Evolutionary conservation across 1,140 invertebrate species (phyloP).

Genomic region (Calycopis cecrops): DNA sequence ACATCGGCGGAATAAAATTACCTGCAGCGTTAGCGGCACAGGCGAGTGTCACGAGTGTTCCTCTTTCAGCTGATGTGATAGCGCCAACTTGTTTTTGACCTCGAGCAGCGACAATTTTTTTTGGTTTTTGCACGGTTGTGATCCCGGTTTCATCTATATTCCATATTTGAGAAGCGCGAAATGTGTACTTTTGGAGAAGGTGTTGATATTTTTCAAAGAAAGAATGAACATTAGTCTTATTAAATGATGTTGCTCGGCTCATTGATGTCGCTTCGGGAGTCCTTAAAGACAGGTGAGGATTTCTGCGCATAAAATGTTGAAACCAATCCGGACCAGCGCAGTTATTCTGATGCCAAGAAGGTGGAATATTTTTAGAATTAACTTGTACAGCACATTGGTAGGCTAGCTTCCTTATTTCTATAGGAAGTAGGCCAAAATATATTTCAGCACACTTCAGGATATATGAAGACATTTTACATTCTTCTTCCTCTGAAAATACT

Average conservation of each 20-base stretch:
- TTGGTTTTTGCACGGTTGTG: slow-evolving; percentile 2
- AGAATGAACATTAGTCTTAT: too few species aligned
- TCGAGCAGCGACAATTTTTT: slow-evolving; percentile 8
- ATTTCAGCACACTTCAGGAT: slow-evolving; percentile 10
- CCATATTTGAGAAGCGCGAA: slow-evolving; percentile 32
- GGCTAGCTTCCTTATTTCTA: slow-evolving; percentile 3
- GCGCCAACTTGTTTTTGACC: slow-evolving; percentile 10
- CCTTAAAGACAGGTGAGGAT: too few species aligned
- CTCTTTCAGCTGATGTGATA: slow-evolving; percentile 33
- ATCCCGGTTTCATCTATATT: slow-evolving; percentile 32
- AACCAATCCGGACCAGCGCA: too few species aligned
- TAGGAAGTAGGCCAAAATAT: slow-evolving; percentile 13
- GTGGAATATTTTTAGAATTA: slow-evolving; percentile 3
- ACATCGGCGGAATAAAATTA: slow-evolving; percentile 39
- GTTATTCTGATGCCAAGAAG: background rate
- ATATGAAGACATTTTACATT: slow-evolving; percentile 14
- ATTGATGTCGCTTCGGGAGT: too few species aligned
- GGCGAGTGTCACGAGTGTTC: slow-evolving; percentile 38
- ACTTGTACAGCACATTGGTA: slow-evolving; percentile 10
- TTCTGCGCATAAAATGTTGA: too few species aligned
- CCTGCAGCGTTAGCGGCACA: slow-evolving; percentile 31
- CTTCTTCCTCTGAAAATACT: slow-evolving; percentile 11
- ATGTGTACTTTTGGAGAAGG: slow-evolving; percentile 13
- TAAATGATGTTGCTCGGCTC: too few species aligned
- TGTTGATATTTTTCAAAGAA: too few species aligned